phyloP scores from a whole-genome alignment of 2,113 vertebrate genomes.

The Osmerus mordax region DNA sequence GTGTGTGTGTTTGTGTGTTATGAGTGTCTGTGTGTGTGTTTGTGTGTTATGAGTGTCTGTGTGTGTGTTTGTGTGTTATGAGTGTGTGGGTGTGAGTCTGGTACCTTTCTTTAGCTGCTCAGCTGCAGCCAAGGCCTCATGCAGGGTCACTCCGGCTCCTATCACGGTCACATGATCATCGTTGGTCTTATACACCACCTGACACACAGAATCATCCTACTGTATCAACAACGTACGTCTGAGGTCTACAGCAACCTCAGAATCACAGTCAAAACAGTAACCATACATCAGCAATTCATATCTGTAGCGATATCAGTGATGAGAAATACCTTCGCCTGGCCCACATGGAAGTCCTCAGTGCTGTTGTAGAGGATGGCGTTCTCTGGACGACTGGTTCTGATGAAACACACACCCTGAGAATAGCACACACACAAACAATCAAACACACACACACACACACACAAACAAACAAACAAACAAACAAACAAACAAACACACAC shows the following conservation, averaged over 20 bases:
- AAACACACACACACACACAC: slow-evolving; percentile 78
- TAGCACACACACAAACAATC: not conserved
- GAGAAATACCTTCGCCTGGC: slow-evolving; percentile 83
- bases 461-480: not conserved
- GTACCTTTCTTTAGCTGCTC: slow-evolving; percentile 88
- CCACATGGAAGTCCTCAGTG: slow-evolving; percentile 90
- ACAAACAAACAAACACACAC: not conserved
- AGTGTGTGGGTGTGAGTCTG: not conserved
- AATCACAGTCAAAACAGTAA: too few species aligned
- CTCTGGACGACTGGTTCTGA: slow-evolving; percentile 92
- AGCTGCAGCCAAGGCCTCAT: slow-evolving; percentile 86
- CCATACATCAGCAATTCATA: too few species aligned
- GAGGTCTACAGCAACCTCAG: too few species aligned
- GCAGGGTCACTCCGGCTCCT: slow-evolving; percentile 89
- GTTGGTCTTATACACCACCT: slow-evolving; percentile 87
- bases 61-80: too few species aligned
- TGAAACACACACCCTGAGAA: slow-evolving; percentile 89
- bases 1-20: too few species aligned
- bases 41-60: too few species aligned
- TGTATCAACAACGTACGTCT: too few species aligned
- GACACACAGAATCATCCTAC: slow-evolving; percentile 16
- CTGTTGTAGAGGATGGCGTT: slow-evolving; percentile 85
- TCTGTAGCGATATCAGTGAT: not conserved
- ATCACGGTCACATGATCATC: slow-evolving; percentile 92
- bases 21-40: not conserved